A percentile compares a stretch with the other conserved stretches of the same genome.
phyloP scores from a whole-genome alignment of 1,140 invertebrate species.

The Phymastichus coffea region DNA sequence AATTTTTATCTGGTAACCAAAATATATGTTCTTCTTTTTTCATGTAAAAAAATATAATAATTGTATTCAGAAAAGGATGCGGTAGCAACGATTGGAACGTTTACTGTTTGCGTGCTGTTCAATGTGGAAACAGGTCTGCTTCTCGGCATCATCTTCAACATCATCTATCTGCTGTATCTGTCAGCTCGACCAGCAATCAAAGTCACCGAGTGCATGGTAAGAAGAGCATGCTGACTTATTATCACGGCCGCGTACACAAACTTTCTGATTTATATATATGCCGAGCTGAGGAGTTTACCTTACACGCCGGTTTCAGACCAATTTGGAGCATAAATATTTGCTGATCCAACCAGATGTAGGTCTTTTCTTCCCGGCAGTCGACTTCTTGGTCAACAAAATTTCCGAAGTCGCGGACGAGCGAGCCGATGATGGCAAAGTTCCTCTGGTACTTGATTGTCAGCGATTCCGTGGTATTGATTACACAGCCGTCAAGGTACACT shows the following conservation, averaged over 20 bases:
- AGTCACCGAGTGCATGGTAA: slow-evolving; percentile 50
- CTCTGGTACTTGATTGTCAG: slow-evolving; percentile 62
- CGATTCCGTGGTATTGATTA: slow-evolving; percentile 66
- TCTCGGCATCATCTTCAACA: slow-evolving; percentile 62
- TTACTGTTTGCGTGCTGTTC: slow-evolving; percentile 60
- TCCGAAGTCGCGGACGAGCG: slow-evolving; percentile 47
- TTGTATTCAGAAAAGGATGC: slow-evolving; percentile 66
- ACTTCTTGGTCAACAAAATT: slow-evolving; percentile 59
- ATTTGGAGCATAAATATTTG: slow-evolving; percentile 53
- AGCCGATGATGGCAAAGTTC: slow-evolving; percentile 45
- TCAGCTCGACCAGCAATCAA: slow-evolving; percentile 52
- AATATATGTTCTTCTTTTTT: too few relatives aligned
- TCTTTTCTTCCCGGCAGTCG: slow-evolving; percentile 66
- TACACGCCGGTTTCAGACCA: too few relatives aligned
- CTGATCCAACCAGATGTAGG: slow-evolving; percentile 63
- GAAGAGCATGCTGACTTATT: too few relatives aligned
- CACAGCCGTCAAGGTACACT: slow-evolving; percentile 60
- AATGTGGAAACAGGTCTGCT: slow-evolving; percentile 71
- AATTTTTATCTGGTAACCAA: too few relatives aligned
- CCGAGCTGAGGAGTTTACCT: too few relatives aligned
- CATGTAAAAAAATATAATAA: too few relatives aligned
- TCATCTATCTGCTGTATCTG: slow-evolving; percentile 63
- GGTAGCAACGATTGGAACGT: slow-evolving; percentile 60
- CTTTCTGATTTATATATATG: slow-evolving; percentile 7
- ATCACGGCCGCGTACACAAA: slow-evolving; percentile 7